Conservation (phyloP, 1,140 invertebrate species). For the Anastatus disparis region DNA sequence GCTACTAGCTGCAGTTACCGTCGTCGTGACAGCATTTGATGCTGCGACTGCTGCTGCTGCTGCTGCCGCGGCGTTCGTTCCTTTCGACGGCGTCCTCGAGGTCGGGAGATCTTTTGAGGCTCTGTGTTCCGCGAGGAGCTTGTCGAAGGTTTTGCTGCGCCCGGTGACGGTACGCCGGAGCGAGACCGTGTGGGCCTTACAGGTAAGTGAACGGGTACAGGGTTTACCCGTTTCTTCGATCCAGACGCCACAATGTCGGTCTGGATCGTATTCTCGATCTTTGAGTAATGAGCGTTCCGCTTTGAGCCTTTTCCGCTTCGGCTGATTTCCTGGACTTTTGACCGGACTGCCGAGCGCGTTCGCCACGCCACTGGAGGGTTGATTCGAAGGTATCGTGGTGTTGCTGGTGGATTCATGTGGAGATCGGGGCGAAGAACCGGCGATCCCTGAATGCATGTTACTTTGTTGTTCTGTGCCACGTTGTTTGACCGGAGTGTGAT, state of each 20-base stretch:
- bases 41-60: slow-evolving; percentile 28
- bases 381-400: slow-evolving; percentile 13
- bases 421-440: slow-evolving; percentile 56
- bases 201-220: slow-evolving; percentile 84
- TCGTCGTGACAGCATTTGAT: slow-evolving; percentile 42
- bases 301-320: slow-evolving; percentile 69
- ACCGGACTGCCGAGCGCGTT: slow-evolving; percentile 49
- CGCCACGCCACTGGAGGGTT: slow-evolving; percentile 38
- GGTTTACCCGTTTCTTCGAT: slow-evolving; percentile 76
- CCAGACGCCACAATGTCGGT: slow-evolving; percentile 84
- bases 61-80: slow-evolving; percentile 48
- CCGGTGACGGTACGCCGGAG: slow-evolving; percentile 78
- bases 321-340: slow-evolving; percentile 58
- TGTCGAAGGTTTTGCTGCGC: slow-evolving; percentile 81
- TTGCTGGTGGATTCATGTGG: slow-evolving; percentile 50
- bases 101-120: slow-evolving; percentile 71
- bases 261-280: slow-evolving; percentile 80
- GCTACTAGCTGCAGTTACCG: slow-evolving; percentile 53
- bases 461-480: slow-evolving; percentile 46
- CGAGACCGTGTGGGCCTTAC: slow-evolving; percentile 84
- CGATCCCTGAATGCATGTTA: slow-evolving; percentile 46
- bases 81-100: slow-evolving; percentile 52
- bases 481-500: slow-evolving; percentile 58
- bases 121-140: slow-evolving; percentile 80
- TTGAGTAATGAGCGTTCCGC: slow-evolving; percentile 72